A percentile compares a stretch with the other conserved stretches of the same genome.
These are phyloP conservation scores for Grammomys dolichurus DNA, from an alignment of 2,113 vertebrate species.

Conservation along the genomic window DNA sequence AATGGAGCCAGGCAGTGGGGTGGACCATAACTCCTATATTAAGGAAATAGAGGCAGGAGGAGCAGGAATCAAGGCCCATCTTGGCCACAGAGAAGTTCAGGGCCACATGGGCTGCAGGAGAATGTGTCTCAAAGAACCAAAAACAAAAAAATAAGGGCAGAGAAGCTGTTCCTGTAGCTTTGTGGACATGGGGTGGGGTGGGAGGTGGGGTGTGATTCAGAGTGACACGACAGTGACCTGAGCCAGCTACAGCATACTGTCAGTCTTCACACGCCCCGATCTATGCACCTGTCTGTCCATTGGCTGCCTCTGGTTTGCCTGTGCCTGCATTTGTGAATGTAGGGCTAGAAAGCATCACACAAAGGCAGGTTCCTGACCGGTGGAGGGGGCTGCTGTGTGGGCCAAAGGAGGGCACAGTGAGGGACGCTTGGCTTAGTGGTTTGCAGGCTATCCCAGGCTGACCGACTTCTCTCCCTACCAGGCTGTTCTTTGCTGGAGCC, in stretches of 20 bases:
- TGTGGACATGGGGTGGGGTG: neutral
- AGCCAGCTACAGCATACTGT: neutral
- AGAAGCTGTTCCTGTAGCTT: neutral
- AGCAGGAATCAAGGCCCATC: neutral
- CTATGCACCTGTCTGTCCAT: neutral
- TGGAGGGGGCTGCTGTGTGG: neutral
- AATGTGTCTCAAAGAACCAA: neutral
- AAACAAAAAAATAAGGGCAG: neutral
- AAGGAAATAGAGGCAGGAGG: neutral
- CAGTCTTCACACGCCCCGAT: neutral
- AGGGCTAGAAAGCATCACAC: neutral
- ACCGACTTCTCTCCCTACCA: constrained; percentile 79
- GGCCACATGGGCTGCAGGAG: neutral
- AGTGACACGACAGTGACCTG: neutral
- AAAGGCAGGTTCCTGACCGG: neutral
- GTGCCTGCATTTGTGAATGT: constrained; percentile 12
- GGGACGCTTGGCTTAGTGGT: neutral
- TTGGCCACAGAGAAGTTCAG: neutral
- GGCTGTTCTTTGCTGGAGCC: constrained; percentile 95
- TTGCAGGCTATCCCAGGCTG: neutral
- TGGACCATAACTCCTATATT: neutral
- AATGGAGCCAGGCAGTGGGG: neutral
- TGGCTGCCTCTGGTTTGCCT: constrained; percentile 55
- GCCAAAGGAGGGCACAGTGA: neutral
- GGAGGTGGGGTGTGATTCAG: no score